These are phyloP conservation scores for Smittia aterrima DNA, from an alignment of 2,888 invertebrate species.

Conservation along the genomic window DNA sequence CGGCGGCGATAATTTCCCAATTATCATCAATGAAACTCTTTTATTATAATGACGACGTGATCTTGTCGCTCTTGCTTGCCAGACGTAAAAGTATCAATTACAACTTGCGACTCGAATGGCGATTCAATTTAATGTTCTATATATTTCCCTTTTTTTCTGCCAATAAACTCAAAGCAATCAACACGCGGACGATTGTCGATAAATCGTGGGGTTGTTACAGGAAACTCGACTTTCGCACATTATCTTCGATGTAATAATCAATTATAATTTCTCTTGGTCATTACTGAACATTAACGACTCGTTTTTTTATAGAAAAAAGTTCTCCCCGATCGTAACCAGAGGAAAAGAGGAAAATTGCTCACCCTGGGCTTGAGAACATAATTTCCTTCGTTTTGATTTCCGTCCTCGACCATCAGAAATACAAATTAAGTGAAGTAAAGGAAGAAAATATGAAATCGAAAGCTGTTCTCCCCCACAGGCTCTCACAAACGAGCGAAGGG, in stretches of 20 bases:
- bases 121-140: too few relatives aligned
- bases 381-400: slow-evolving; percentile 5
- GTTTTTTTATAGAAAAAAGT: neutral
- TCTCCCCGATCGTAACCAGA: neutral
- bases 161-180: neutral
- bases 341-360: neutral
- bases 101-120: too few relatives aligned
- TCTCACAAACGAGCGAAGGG: neutral
- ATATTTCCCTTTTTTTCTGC: neutral
- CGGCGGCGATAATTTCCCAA: too few relatives aligned
- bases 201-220: neutral
- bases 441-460: neutral
- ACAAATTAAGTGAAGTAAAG: neutral
- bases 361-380: neutral
- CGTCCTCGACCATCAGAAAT: neutral
- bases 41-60: too few relatives aligned
- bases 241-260: slow-evolving; percentile 30
- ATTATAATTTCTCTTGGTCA: slow-evolving; percentile 25
- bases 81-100: too few relatives aligned
- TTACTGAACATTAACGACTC: neutral
- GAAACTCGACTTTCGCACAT: slow-evolving; percentile 25
- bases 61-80: too few relatives aligned
- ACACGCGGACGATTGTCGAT: neutral
- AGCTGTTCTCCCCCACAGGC: too few relatives aligned
- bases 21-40: too few relatives aligned